A percentile compares a stretch with the other conserved stretches of the same genome.
phyloP scores from a whole-genome alignment of 2,888 invertebrate species.

The Synergus umbraculus region DNA sequence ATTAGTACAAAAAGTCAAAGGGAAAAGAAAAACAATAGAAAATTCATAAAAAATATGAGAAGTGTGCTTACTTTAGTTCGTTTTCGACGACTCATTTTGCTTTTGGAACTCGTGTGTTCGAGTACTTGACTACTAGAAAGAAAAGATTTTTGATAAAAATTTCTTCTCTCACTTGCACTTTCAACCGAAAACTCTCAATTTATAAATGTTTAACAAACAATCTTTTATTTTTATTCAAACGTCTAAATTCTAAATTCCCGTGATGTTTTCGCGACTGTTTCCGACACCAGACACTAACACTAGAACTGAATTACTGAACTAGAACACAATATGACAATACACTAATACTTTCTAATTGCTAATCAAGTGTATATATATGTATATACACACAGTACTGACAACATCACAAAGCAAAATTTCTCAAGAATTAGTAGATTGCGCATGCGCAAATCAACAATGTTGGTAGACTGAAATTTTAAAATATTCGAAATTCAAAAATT shows the following conservation, averaged over 20 bases:
- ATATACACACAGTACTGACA: background rate
- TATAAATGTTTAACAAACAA: slow-evolving; percentile 27
- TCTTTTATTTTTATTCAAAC: slow-evolving; percentile 22
- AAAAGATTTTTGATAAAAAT: background rate
- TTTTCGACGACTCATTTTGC: slow-evolving; percentile 81
- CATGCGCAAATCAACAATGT: background rate
- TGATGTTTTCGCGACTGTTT: slow-evolving; percentile 2
- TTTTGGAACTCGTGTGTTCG: background rate
- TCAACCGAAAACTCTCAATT: background rate
- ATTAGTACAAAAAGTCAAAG: background rate
- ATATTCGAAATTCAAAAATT: background rate
- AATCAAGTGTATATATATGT: background rate
- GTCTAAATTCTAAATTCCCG: slow-evolving; percentile 1
- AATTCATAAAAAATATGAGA: slow-evolving; percentile 21
- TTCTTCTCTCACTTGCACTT: slow-evolving; percentile 16
- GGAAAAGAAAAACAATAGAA: background rate
- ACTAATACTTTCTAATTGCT: no score
- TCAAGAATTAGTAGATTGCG: background rate
- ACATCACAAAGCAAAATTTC: background rate
- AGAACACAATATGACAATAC: no score
- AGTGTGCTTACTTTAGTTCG: slow-evolving; percentile 78
- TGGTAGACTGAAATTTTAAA: background rate
- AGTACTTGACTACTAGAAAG: background rate
- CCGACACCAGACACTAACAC: background rate
- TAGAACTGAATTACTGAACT: background rate